A percentile compares a stretch with the other conserved stretches of the same genome.
Evolutionary conservation across 2,888 invertebrate species (phyloP).

Genomic region (Melieria crassipennis): DNA sequence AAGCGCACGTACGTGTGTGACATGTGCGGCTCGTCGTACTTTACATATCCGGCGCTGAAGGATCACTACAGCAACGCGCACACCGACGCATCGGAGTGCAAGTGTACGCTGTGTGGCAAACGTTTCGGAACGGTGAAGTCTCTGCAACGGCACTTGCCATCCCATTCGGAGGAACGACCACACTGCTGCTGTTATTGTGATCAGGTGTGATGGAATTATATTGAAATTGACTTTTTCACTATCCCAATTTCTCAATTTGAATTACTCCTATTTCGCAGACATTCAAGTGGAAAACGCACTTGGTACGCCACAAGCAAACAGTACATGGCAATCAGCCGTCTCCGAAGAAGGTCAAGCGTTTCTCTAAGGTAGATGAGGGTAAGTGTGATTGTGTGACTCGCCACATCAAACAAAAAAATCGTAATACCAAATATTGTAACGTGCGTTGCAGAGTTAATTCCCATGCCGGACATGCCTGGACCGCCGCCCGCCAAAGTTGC

Average conservation of each 20-base stretch:
- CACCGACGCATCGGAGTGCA: slow-evolving; percentile 63
- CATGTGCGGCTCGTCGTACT: slow-evolving; percentile 65
- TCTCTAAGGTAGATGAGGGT: slow-evolving; percentile 64
- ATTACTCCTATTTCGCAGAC: slow-evolving; percentile 47
- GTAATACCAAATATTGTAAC: too few species aligned
- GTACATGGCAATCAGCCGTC: slow-evolving; percentile 63
- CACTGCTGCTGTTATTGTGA: slow-evolving; percentile 64
- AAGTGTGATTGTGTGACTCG: slow-evolving; percentile 21
- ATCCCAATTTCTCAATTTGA: background rate
- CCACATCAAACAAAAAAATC: too few species aligned
- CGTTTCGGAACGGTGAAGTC: slow-evolving; percentile 64
- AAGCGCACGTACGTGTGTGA: slow-evolving; percentile 66
- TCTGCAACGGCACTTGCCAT: slow-evolving; percentile 63
- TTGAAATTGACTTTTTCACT: background rate
- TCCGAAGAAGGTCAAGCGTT: slow-evolving; percentile 62
- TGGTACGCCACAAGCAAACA: slow-evolving; percentile 65
- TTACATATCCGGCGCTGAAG: slow-evolving; percentile 64
- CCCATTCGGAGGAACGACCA: slow-evolving; percentile 65
- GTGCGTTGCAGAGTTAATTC: slow-evolving; percentile 52
- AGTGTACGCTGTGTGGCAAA: slow-evolving; percentile 64
- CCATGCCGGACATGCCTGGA: slow-evolving; percentile 61
- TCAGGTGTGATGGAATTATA: slow-evolving; percentile 51
- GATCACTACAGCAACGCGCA: slow-evolving; percentile 65
- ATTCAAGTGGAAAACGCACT: slow-evolving; percentile 65
- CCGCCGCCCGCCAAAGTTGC: slow-evolving; percentile 63